Evolutionary conservation across 53 echinoderm and acorn worm species (phyloP), one percentile per base, ranked within the genome.

Genomic region (Echinarachnius parma): DNA sequence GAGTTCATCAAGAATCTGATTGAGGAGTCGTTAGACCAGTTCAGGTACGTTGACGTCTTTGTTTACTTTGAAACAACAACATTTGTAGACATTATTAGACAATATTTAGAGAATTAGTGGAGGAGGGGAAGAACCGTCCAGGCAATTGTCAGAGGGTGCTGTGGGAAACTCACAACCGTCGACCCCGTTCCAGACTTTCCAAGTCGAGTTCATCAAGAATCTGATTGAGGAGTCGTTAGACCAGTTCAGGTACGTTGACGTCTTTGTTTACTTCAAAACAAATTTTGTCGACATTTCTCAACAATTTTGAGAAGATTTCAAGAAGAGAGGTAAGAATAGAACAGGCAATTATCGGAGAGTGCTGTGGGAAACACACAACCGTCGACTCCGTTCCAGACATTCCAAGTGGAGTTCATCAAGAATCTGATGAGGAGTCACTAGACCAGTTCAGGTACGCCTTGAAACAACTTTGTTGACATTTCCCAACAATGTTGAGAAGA

Each of bases 1-100:
- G 87, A 94, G 37, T 94, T 94, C 63, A 87, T 94, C 62, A 94
- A 90, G 77, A 90, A 90, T 60, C 74, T 94, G 78, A 94, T 94
- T 61, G 95, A 94, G 59, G 95, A 94, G 57, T 89, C 90, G 1
- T 77, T 94, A 44, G 94, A 94, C 44, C 83, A 86, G 34, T 86
- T 89, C 72, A 94, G 87, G 95, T 94, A 36, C 67, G n/a, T n/a
- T n/a, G n/a, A n/a, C n/a, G n/a, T n/a, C n/a, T n/a, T n/a, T n/a
- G n/a, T n/a, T n/a, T n/a, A n/a, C n/a, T n/a, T n/a, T n/a, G n/a
- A n/a, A n/a, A n/a, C n/a, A n/a, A n/a, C n/a, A n/a, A n/a, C n/a
- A n/a, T n/a, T n/a, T n/a, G n/a, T n/a, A n/a, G n/a, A n/a, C n/a
- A n/a, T n/a, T n/a, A n/a, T n/a, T n/a, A n/a, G n/a, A n/a, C n/a